Percentiles rank a stretch among this genome's conserved stretches.
These are phyloP conservation scores for Drosophila aff. DNA, from an alignment of 1,140 invertebrate species.

Conservation along the genomic window DNA sequence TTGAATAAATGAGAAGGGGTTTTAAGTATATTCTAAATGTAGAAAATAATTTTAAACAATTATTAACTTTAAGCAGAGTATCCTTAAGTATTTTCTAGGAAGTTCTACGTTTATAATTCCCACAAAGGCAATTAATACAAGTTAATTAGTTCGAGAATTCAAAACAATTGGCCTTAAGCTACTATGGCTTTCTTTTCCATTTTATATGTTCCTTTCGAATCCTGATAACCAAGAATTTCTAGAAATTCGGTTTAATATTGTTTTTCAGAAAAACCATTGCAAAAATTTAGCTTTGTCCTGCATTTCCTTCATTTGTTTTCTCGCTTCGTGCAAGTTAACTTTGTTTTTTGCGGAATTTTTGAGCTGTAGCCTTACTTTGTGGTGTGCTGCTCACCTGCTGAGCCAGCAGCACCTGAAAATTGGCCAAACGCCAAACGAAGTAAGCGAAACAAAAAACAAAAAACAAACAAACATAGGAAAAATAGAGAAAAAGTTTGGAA, in stretches of 20 bases:
- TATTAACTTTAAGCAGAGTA: too few species aligned
- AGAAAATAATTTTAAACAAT: too few species aligned
- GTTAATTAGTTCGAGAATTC: too few species aligned
- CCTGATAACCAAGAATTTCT: too few species aligned
- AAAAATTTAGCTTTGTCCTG: not conserved
- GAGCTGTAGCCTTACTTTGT: not conserved
- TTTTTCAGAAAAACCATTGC: not conserved
- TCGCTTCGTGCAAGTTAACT: not conserved
- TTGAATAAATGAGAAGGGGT: too few species aligned
- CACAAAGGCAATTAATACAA: too few species aligned
- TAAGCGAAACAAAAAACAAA: too few species aligned
- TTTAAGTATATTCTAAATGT: too few species aligned
- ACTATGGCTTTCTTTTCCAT: not conserved
- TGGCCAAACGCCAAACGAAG: not conserved
- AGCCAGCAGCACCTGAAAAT: slow-evolving; percentile 6
- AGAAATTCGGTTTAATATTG: not conserved
- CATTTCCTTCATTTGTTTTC: not conserved
- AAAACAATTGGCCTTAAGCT: too few species aligned
- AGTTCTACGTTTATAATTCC: too few species aligned
- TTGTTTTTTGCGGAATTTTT: slow-evolving; percentile 4
- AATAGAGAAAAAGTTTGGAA: not conserved
- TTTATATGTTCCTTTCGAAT: not conserved
- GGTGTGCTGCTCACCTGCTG: slow-evolving; percentile 4
- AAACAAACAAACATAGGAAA: not conserved
- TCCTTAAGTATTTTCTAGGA: too few species aligned